phyloP scores from a whole-genome alignment of 1,140 invertebrate genomes.

The Globodera rostochiensis region DNA sequence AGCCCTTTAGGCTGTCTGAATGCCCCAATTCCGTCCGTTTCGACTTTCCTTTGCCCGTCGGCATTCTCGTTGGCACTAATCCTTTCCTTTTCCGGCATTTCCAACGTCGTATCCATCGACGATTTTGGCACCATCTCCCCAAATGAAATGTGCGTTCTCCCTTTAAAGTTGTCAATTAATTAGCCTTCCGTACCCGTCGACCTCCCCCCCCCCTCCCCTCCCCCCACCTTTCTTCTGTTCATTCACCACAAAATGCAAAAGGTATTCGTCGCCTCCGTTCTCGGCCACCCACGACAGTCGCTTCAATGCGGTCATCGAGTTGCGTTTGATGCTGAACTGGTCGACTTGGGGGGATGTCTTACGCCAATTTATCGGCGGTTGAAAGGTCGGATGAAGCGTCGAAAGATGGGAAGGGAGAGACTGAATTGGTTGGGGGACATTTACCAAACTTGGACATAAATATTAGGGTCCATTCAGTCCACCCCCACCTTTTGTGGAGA shows the following conservation, averaged over 20 bases:
- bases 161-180: not conserved
- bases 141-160: conserved; percentile 39
- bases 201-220: no score
- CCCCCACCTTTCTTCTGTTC: conserved; percentile 39
- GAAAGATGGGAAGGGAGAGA: not conserved
- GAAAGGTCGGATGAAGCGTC: not conserved
- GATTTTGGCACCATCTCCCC: conserved; percentile 14
- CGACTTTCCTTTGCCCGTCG: not conserved
- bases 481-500: not conserved
- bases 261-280: conserved; percentile 28
- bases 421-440: not conserved
- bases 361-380: conserved; percentile 22
- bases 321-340: conserved; percentile 40
- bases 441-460: not conserved
- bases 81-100: not conserved
- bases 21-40: not conserved
- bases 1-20: not conserved
- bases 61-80: not conserved
- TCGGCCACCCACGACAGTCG: conserved; percentile 45
- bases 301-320: conserved; percentile 47
- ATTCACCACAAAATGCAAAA: conserved; percentile 36
- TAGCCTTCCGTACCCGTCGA: not conserved
- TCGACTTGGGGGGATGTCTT: conserved; percentile 25
- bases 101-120: not conserved
- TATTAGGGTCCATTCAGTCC: not conserved